Base-by-base conservation (phyloP, 2,113 vertebrate genomes). In the Python bivittatus region DNA sequence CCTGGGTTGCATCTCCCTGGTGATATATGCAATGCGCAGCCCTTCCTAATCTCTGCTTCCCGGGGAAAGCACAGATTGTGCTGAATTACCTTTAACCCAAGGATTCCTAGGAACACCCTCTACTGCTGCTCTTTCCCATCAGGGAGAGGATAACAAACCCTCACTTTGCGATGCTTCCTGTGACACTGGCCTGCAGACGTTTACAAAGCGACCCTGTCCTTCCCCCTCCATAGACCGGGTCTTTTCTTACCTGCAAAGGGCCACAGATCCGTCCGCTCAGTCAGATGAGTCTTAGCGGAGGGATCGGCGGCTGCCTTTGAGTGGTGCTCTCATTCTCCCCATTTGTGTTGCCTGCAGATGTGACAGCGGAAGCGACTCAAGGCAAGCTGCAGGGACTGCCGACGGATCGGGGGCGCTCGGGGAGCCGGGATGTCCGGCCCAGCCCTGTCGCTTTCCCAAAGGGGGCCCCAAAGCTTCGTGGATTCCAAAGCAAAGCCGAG, bases 341-440 rank as follows among this genome's bases (percentile, higher is more conserved):
- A 25, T 93, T 83, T 89, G n/a, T 15, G 0, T 86, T 90, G 79
- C 92, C 91, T 83, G 33, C 96, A 97, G 97, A 97, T 92, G 90
- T 83, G 58, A 94, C 84, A 88, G 48, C 92, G 95, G 97, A 97
- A 52, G 13, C 13, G 79, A 95, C 91, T 23, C 5, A 54, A 20
- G 0, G 93, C 44, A 44, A 94, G 29, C 22, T 84, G 85, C 89
- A 27, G 3, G 53, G 83, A 0, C 56, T 0, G 1, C 92, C 92
- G 20, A 13, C 87, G 0, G 94, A 96, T 57, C 1, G 0, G 88
- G 93, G 93, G 93, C 0, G 13, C 52, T 22, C 53, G 61, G 87
- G 95, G 12, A 60, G 96, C 88, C 84, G 89, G 29, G 96, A 97
- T 4, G 87, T 25, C 86, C 86, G 84, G 0, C 0, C 3, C 79